These are phyloP conservation scores for Sinocyclocheilus grahami DNA, from an alignment of 2,113 vertebrate species.

Conservation along the genomic window DNA sequence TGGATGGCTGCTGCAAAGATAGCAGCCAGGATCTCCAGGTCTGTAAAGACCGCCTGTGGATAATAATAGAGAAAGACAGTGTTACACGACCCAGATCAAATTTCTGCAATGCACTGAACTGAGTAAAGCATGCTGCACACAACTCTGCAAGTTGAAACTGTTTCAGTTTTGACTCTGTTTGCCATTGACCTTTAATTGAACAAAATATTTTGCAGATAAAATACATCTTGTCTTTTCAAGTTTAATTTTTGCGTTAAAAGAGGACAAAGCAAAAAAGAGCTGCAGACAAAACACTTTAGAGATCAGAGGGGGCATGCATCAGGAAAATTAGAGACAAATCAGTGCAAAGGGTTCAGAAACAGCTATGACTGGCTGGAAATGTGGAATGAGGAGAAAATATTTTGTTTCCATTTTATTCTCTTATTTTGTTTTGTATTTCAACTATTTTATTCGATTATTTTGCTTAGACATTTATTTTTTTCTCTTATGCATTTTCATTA, in stretches of 20 bases:
- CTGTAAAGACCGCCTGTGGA: conserved; percentile 92
- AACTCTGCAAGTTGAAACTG: neutral
- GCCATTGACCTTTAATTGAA: neutral
- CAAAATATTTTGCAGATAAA: conserved; percentile 4
- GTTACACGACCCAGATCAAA: neutral
- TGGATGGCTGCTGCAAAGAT: conserved; percentile 98
- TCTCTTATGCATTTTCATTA: too few relatives aligned
- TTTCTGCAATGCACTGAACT: neutral
- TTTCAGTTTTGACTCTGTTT: neutral
- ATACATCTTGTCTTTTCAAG: neutral
- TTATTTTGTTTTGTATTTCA: too few relatives aligned
- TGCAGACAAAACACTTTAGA: conserved; percentile 32
- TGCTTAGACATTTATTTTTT: too few relatives aligned
- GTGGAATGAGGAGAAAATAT: too few relatives aligned
- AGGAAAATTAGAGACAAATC: neutral
- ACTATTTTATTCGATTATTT: too few relatives aligned
- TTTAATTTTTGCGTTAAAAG: neutral
- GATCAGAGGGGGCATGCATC: neutral
- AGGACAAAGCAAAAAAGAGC: conserved; percentile 2
- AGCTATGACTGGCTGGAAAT: conserved; percentile 33
- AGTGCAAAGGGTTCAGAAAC: neutral
- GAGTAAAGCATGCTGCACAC: neutral
- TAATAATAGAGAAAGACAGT: conserved; percentile 9
- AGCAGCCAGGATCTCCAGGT: conserved; percentile 95
- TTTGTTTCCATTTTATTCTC: too few relatives aligned